Evolutionary conservation across 2,797 vertebrate genomes (phyloP), one percentile per base, ranked within the genome.

Genomic region (Corythornis leucogaster): DNA sequence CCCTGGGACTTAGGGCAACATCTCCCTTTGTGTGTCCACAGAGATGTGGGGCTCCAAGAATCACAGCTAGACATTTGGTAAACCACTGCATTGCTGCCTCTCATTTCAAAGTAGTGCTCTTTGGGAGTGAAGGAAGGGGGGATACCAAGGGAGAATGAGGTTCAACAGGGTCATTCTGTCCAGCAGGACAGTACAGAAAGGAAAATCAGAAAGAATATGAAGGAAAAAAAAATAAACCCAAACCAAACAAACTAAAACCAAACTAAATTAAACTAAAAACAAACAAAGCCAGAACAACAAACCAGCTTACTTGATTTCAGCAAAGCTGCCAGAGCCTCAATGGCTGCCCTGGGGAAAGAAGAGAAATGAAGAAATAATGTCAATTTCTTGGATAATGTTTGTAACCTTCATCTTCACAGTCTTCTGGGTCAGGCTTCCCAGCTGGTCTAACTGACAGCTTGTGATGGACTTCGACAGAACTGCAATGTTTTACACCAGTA

Each of bases 261-360:
- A 51, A 16, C 50, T 51, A 51, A 51, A 51, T 26, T 51, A 28
- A 92, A 86, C 26, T 28, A 53, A 30, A 53, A 53, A 53, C 26
- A 53, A 24, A 53, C 15, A 18, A 76, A 53, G 30, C 26, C 28
- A 8, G 71, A 76, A 90, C 78, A 87, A 85, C 19, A 57, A 22
- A 57, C 14, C 13, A 9, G 96, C 99, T 98, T 98, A 99, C 99
- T 99, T 97, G 99, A 98, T 98, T 98, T 98, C 94, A 99, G 97
- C 94, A 99, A 95, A 92, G 97, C 98, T 91, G 98, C 97, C 74
- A 99, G 96, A 94, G 98, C 97, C 95, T 98, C 98, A 80, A 98
- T 96, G 86, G 98, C 98, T 93, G 98, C 98, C 98, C 99, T 99
- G 97, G 66, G 95, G 97, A 95, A 95, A 95, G 96, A 97, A 96